A percentile compares a stretch with the other conserved stretches of the same genome.
Evolutionary conservation across 2,113 vertebrate genomes (phyloP).

Genomic region (Peucedramus taeniatus): DNA sequence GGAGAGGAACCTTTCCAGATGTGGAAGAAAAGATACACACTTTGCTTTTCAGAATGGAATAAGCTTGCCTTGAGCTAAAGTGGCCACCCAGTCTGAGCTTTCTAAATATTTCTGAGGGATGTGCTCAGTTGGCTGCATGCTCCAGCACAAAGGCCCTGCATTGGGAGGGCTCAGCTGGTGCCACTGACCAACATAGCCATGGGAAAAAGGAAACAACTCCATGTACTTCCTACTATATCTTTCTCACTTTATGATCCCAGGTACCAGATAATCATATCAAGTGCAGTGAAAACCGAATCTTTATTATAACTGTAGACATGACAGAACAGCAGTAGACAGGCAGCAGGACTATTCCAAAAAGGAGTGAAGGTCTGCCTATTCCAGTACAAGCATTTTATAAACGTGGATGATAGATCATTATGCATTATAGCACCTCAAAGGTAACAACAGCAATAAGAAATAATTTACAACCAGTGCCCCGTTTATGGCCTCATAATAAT

Average conservation of each 20-base stretch:
- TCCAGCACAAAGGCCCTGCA: not conserved
- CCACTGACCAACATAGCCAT: rapidly evolving
- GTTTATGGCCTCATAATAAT: not conserved
- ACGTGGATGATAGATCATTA: not conserved
- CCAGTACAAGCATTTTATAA: not conserved
- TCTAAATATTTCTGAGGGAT: not conserved
- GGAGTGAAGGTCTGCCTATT: not conserved
- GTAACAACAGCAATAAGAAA: conserved; percentile 10
- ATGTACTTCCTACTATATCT: not conserved
- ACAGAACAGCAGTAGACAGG: no score
- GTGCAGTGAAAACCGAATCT: not conserved
- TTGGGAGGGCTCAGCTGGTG: not conserved
- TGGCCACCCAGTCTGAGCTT: not conserved
- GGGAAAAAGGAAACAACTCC: not conserved
- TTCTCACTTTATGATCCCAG: not conserved
- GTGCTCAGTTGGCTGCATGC: not conserved
- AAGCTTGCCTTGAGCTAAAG: not conserved
- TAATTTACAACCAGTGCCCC: conserved; percentile 7
- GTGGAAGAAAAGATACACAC: not conserved
- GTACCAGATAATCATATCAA: not conserved
- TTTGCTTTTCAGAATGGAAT: not conserved
- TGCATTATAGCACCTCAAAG: not conserved
- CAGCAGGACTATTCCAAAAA: not conserved
- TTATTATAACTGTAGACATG: not conserved
- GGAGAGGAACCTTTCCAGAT: not conserved